phyloP scores from a whole-genome alignment of 1,140 invertebrate species.

The Argopecten irradians region DNA sequence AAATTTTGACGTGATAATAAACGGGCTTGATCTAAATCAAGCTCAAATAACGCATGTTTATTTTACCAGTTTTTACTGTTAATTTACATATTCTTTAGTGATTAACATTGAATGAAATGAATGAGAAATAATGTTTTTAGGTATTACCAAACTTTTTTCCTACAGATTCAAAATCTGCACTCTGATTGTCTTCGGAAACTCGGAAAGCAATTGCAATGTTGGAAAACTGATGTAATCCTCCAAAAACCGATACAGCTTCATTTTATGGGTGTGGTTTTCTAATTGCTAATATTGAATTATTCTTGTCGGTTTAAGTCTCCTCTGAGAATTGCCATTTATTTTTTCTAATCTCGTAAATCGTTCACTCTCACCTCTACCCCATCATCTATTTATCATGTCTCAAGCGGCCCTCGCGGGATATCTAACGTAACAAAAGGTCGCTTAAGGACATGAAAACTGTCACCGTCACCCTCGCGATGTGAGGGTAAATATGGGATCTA shows the following conservation, averaged over 20 bases:
- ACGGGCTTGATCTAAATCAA: no score
- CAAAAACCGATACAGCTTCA: not conserved
- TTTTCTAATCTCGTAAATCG: slow-evolving; percentile 22
- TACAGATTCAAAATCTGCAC: not conserved
- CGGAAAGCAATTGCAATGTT: not conserved
- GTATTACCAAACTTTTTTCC: no score
- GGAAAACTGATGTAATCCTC: not conserved
- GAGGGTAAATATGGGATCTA: slow-evolving; percentile 13
- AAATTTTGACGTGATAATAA: no score
- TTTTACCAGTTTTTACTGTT: no score
- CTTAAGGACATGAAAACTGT: slow-evolving; percentile 16
- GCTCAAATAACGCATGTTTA: no score
- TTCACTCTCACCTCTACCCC: slow-evolving; percentile 8
- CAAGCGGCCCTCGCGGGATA: slow-evolving; percentile 13
- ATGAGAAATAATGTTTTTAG: no score
- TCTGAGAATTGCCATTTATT: slow-evolving; percentile 17
- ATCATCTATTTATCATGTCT: slow-evolving; percentile 23
- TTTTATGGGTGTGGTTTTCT: slow-evolving; percentile 1
- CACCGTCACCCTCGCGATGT: slow-evolving; percentile 12
- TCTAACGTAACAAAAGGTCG: slow-evolving; percentile 21
- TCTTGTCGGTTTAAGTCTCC: slow-evolving; percentile 13
- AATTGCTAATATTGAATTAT: slow-evolving; percentile 19
- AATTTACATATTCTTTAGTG: no score
- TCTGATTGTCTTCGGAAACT: not conserved
- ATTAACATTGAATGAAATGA: no score